Evolutionary conservation across 37 sponge, comb jelly and placozoan species (phyloP).

Genomic region (Beroe ovata): DNA sequence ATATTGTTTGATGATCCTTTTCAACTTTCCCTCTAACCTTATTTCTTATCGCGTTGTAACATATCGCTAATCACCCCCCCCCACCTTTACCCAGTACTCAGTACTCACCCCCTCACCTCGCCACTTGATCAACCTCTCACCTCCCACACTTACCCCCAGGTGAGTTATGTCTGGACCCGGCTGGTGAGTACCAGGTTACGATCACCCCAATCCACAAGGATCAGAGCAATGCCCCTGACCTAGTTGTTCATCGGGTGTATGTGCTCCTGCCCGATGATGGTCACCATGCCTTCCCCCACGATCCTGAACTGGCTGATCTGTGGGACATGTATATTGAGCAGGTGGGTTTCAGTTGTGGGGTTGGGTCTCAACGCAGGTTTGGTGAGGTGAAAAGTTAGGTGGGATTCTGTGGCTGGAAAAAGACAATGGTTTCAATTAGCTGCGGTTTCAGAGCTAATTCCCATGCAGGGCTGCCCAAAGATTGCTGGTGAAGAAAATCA

Average conservation of each 20-base stretch:
- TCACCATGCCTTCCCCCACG: slow-evolving; percentile 6
- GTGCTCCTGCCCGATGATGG: slow-evolving; percentile 12
- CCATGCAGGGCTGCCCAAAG: slow-evolving; percentile 19
- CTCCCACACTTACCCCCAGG: not conserved
- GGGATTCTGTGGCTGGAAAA: no score
- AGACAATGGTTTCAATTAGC: no score
- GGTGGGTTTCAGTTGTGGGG: not conserved
- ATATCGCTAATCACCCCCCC: no score
- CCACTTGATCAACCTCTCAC: no score
- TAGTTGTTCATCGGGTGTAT: not conserved
- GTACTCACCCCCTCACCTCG: not conserved
- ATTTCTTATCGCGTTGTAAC: no score
- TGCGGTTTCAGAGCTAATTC: no score
- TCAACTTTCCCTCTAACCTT: no score
- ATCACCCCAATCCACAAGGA: not conserved
- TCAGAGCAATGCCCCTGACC: not conserved
- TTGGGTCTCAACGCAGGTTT: no score
- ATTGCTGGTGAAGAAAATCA: slow-evolving; percentile 11
- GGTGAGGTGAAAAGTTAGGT: no score
- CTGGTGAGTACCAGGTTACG: slow-evolving; percentile 37
- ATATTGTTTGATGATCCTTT: no score
- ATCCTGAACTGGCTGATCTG: slow-evolving; percentile 14
- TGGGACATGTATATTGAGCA: slow-evolving; percentile 29
- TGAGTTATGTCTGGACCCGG: slow-evolving; percentile 48
- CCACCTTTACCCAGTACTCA: no score